These are phyloP conservation scores for Mylabris phalerata DNA, from an alignment of 1,140 invertebrate species.

Conservation along the genomic window DNA sequence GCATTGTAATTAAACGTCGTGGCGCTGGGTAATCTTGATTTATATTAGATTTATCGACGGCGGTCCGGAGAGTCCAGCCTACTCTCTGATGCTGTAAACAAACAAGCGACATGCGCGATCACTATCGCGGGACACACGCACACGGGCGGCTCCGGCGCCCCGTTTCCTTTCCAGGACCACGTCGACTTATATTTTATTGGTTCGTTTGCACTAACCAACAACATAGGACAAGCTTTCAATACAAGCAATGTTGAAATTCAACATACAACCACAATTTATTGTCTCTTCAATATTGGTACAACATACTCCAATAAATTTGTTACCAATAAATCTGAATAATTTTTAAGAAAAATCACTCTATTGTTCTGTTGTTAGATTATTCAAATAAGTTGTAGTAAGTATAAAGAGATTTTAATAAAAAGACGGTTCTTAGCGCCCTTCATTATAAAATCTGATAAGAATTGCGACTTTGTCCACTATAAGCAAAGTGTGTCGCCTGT, in stretches of 20 bases:
- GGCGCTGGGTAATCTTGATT: constrained; percentile 19
- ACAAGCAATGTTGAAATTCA: not conserved
- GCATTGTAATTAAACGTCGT: constrained; percentile 33
- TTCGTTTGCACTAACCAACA: not conserved
- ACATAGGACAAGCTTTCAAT: not conserved
- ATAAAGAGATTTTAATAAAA: no score
- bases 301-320: no score
- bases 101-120: constrained; percentile 30
- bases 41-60: constrained; percentile 22
- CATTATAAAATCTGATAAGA: constrained; percentile 15
- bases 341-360: no score
- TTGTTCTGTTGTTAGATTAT: no score
- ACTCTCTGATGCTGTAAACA: constrained; percentile 20
- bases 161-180: constrained; percentile 8
- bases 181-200: constrained; percentile 7
- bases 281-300: no score
- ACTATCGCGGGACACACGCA: constrained; percentile 23
- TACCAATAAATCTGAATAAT: no score
- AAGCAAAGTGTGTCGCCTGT: not conserved
- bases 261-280: no score
- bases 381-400: no score
- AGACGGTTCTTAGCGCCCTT: not conserved
- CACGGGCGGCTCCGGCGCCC: constrained; percentile 11
- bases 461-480: constrained; percentile 11
- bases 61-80: constrained; percentile 6